phyloP scores from a whole-genome alignment of 2,113 vertebrate species.

The Xiphorhynchus elegans region DNA sequence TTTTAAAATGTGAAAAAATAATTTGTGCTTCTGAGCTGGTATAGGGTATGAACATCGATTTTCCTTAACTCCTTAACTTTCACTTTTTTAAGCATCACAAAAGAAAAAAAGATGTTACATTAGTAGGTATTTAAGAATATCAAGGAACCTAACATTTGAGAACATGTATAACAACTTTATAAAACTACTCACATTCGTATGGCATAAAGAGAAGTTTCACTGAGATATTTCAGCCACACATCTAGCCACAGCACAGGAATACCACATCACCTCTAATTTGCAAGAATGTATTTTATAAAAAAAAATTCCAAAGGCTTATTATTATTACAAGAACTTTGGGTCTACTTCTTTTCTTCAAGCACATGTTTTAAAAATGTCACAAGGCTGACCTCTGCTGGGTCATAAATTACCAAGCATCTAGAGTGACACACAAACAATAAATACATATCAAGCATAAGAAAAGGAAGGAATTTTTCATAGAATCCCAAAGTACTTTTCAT shows the following conservation, averaged over 20 bases:
- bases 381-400: conserved; percentile 68
- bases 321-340: not conserved
- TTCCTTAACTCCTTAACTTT: not conserved
- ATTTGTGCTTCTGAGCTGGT: not conserved
- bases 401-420: not conserved
- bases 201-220: not conserved
- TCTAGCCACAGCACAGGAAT: not conserved
- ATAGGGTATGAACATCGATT: not conserved
- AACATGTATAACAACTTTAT: not conserved
- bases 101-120: not conserved
- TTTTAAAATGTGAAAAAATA: not conserved
- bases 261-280: not conserved
- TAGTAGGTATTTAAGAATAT: not conserved
- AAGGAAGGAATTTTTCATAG: not conserved
- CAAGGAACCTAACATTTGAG: not conserved
- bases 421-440: not conserved
- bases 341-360: not conserved
- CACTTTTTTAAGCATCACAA: not conserved
- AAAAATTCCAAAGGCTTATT: not conserved
- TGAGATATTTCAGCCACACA: not conserved
- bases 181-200: not conserved
- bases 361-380: not conserved
- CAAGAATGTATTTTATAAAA: not conserved
- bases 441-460: not conserved
- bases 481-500: not conserved